Evolutionary conservation across 2,797 vertebrate species (phyloP), one percentile per base, ranked within the genome.

Genomic region (Dromococcyx pavoninus): DNA sequence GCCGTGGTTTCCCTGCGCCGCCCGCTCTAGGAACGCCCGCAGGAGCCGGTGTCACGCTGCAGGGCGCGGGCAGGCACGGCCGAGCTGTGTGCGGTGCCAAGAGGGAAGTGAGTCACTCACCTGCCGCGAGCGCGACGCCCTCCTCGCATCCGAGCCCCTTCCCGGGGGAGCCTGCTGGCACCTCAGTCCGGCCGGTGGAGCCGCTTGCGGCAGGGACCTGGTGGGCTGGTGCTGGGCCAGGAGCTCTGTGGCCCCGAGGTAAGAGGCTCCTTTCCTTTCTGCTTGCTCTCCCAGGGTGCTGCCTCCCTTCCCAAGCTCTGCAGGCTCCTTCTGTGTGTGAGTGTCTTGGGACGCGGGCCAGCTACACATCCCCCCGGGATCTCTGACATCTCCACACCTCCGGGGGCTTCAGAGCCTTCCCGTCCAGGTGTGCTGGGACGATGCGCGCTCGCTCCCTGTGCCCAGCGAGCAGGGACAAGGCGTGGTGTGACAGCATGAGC

Each of bases 21-120:
- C 48, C 64, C 24, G 54, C 78, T 44, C 4, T 0, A 69, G 88
- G 76, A 88, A 78, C 73, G 32, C 54, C 44, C 6, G 3, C 4
- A 11, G 62, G 72, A 44, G 32, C 27, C 2, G 0, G 56, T 79
- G 91, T 81, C 13, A 9, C 25, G 32, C 60, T 62, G 35, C 62
- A 71, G 72, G 41, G 82, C 0, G 41, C 91, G 80, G 88, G 46
- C 10, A 3, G 82, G 61, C 91, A 58, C 0, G 11, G 64, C 72
- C 18, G 15, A 70, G 65, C 22, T 0, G 1, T 44, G 86, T 67
- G 46, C 46, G 21, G 69, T n/a, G 89, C 91, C 82, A 86, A 65
- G 93, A 83, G 82, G 96, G 93, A 96, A 96, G 82, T 96, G 96
- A 96, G 78, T 96, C 96, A 96, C 69, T 24, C 73, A 95, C 95